Percentiles rank a stretch among this genome's conserved stretches.
These are phyloP conservation scores for Motacilla alba DNA, from an alignment of 2,113 vertebrate genomes.

Conservation along the genomic window DNA sequence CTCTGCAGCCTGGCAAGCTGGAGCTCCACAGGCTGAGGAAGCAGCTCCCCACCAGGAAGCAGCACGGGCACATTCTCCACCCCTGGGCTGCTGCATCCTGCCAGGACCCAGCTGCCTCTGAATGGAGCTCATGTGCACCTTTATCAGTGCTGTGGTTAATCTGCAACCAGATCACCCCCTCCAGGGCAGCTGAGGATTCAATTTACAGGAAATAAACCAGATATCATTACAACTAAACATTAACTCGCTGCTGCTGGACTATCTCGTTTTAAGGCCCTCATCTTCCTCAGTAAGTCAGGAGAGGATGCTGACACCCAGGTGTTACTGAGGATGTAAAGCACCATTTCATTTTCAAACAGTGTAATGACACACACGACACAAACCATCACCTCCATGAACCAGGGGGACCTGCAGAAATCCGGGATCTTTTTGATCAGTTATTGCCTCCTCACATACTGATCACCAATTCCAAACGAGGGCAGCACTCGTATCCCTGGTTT, in stretches of 20 bases:
- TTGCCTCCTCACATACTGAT: not conserved
- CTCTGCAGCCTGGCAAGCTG: not conserved
- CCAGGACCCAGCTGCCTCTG: not conserved
- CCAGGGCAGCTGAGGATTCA: not conserved
- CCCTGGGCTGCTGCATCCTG: not conserved
- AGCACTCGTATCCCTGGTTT: not conserved
- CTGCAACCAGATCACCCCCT: not conserved
- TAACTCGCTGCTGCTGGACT: not conserved
- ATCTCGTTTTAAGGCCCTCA: not conserved
- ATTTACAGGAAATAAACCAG: not conserved
- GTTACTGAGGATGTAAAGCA: rapidly evolving
- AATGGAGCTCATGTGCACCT: not conserved
- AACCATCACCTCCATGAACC: not conserved
- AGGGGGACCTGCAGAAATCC: not conserved
- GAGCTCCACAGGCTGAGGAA: not conserved
- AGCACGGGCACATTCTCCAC: rapidly evolving
- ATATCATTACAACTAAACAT: not conserved
- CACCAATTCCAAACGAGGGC: rapidly evolving
- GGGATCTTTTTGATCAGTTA: not conserved
- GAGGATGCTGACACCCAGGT: not conserved
- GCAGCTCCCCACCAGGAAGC: not conserved
- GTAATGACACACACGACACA: rapidly evolving
- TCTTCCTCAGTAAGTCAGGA: not conserved
- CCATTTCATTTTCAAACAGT: not conserved
- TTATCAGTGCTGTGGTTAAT: not conserved